phyloP scores from a whole-genome alignment of 2,113 vertebrate genomes.

The Glaucidium brasilianum region DNA sequence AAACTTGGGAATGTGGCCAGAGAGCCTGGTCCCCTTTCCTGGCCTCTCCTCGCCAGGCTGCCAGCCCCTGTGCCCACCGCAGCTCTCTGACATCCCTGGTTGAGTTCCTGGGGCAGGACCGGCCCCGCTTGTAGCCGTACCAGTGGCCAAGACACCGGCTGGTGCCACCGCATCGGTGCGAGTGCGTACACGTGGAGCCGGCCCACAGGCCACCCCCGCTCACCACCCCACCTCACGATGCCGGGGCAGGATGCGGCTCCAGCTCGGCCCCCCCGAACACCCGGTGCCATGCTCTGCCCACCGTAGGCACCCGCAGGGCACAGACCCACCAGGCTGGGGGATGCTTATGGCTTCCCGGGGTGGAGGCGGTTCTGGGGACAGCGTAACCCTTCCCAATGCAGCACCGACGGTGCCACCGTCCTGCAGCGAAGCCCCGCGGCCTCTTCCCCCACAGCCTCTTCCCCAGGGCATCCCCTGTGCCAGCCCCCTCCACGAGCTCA shows the following conservation, averaged over 20 bases:
- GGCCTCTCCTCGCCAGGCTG: background rate
- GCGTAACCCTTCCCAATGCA: accelerated
- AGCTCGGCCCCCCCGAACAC: accelerated
- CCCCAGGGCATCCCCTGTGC: background rate
- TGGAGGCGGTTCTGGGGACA: background rate
- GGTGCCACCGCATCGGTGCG: accelerated
- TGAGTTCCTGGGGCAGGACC: background rate
- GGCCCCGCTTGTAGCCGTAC: accelerated
- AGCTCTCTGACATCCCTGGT: background rate
- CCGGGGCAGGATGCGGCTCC: accelerated
- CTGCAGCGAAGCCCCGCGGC: accelerated
- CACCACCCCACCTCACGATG: accelerated
- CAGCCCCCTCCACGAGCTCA: accelerated
- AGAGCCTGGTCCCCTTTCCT: background rate
- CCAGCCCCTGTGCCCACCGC: background rate
- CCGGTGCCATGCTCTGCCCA: background rate
- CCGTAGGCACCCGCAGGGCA: background rate
- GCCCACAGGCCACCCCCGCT: background rate
- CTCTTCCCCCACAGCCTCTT: background rate
- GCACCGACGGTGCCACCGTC: accelerated
- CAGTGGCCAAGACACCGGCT: accelerated
- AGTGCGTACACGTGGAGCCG: accelerated
- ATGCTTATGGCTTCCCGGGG: background rate
- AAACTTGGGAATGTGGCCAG: background rate
- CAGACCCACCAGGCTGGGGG: accelerated